Conservation (phyloP, 2,113 vertebrate species). For the Solenodon paradoxus region DNA sequence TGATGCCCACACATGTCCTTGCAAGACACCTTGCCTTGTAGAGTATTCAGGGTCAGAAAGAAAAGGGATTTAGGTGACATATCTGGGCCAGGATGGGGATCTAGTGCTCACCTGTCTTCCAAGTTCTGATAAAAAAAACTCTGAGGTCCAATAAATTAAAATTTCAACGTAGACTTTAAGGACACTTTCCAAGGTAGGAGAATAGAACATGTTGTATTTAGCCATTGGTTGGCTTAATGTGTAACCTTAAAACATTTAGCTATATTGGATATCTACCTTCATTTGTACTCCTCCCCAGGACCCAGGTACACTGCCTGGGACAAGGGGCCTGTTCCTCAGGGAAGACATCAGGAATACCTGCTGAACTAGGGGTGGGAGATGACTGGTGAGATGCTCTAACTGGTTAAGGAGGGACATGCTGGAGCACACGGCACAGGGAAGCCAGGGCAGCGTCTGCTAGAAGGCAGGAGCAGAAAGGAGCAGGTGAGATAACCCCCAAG, state of each 20-base stretch:
- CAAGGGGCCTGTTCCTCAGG: background rate
- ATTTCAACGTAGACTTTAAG: background rate
- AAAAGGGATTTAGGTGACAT: background rate
- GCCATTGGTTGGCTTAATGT: background rate
- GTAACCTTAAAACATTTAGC: conserved; percentile 35
- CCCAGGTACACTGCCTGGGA: background rate
- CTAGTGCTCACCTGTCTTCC: background rate
- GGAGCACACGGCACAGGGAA: background rate
- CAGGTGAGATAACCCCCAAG: background rate
- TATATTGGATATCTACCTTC: background rate
- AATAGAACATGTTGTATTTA: conserved; percentile 45
- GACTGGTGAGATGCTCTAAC: background rate
- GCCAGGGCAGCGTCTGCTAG: background rate
- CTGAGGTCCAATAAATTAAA: background rate
- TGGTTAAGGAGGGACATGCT: background rate
- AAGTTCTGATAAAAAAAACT: background rate
- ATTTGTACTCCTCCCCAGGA: background rate
- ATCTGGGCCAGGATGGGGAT: background rate
- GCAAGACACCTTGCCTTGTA: background rate
- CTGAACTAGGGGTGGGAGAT: background rate
- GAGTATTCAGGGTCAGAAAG: background rate
- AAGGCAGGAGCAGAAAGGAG: background rate
- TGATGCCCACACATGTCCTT: background rate
- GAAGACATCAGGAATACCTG: too few relatives aligned
- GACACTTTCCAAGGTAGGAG: background rate